Base-by-base conservation (phyloP, 1,140 invertebrate genomes). In the Odontomachus brunneus region DNA sequence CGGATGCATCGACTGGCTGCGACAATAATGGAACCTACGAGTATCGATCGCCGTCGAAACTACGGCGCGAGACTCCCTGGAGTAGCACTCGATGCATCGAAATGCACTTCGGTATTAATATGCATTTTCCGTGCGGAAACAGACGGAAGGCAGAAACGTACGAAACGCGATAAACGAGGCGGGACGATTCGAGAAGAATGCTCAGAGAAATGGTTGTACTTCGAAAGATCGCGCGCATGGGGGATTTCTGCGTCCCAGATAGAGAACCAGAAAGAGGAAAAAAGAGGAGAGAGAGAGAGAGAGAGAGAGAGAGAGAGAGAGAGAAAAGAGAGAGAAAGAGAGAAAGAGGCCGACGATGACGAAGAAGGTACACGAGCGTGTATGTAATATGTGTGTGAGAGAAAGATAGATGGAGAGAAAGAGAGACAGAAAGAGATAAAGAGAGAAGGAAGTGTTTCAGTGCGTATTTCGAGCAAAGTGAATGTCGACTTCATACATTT, bases 401-500 rank as follows among this genome's bases (percentile, higher is more conserved):
- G 65, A 80, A 24, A 76, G 60, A 67, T 24, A 69, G 53, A 65
- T 14, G 76, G 57, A 84, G 51, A 84, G 12, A 84, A 14, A 84
- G 55, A 82, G 29, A 72, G 22, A 55, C 11, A 72, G 67, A 60
- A 19, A 67, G 53, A 75, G 0, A 51, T 19, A 57, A 14, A 53
- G n/a, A 7, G 44, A 67, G 17, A 51, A 29, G 7, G 65, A 63
- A 59, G 15, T 71, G 38, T 71, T 59, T 80, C 22, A 33, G 44
- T 60, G 62, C 60, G 72, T 85, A 57, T 53, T 88, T 83, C 83
- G 59, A 82, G 26, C 62, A 85, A 88, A 88, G 80, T 88, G 89
- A 86, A 86, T 83, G 86, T 90, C 89, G 89, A 90, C 89, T 91
- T 91, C 91, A 92, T 92, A 93, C 91, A 92, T 93, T 93, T 93